Percentiles rank a stretch among this genome's conserved stretches.
Evolutionary conservation across 2,113 vertebrate genomes (phyloP).

Genomic region (Oncorhynchus masou): DNA sequence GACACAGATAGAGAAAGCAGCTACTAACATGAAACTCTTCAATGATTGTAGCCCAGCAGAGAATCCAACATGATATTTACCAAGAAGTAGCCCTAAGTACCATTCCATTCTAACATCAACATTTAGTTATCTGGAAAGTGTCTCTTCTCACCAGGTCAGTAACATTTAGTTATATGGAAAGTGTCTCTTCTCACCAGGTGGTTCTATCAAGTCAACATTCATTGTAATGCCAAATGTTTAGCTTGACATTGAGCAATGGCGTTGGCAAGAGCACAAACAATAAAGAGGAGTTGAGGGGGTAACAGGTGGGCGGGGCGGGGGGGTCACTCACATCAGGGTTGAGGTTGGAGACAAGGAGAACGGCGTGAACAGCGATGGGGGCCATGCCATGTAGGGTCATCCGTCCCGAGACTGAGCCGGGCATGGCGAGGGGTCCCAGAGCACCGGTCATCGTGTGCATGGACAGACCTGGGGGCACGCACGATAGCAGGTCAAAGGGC

Average conservation of each 20-base stretch:
- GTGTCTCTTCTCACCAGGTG: too few relatives aligned
- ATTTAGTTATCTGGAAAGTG: too few relatives aligned
- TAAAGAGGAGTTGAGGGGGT: not conserved
- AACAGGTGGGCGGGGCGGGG: not conserved
- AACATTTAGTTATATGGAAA: too few relatives aligned
- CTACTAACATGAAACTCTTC: not conserved
- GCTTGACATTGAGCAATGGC: too few relatives aligned
- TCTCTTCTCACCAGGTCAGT: too few relatives aligned
- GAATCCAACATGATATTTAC: too few relatives aligned
- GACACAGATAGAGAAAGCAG: not conserved
- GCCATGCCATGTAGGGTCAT: conserved; percentile 58
- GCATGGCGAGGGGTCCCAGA: conserved; percentile 63
- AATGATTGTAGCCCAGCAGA: too few relatives aligned
- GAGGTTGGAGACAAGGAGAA: conserved; percentile 84
- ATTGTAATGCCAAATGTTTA: not conserved
- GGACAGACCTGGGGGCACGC: conserved; percentile 56
- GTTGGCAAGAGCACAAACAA: not conserved
- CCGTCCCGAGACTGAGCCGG: conserved; percentile 58
- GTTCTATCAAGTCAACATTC: too few relatives aligned
- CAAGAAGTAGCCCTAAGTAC: too few relatives aligned
- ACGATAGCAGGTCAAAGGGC: not conserved
- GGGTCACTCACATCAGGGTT: conserved; percentile 81
- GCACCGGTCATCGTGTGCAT: conserved; percentile 67
- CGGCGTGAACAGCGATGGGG: conserved; percentile 66
- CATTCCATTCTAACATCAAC: too few relatives aligned